Evolutionary conservation across 1,140 invertebrate genomes (phyloP), one percentile per base, ranked within the genome.

Genomic region (Triops longicaudatus): DNA sequence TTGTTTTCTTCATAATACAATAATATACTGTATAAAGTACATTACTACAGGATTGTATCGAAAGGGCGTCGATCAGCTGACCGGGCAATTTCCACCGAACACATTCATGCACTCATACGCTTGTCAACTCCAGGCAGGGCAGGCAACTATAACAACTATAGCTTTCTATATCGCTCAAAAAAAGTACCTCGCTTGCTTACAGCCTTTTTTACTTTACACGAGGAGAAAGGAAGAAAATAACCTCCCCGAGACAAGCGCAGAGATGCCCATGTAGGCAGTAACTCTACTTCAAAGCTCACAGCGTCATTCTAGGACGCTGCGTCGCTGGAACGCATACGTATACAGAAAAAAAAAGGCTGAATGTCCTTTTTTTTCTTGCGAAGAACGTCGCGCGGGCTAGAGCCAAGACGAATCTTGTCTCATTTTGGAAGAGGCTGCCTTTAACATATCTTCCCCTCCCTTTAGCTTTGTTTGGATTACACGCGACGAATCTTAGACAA

Each of bases 111-210:
- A 63, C 50, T 63, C 50, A 17, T 22, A 22, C 17, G 50, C 17
- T 63, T 63, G 50, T 63, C 50, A 63, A 22, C 50, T 63, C 50
- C 50, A 63, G 14, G 50, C 50, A 9, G 22, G 6, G 50, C 50
- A 63, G 50, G 50, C 50, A 63, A 63, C 50, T 63, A 63, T 63
- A 63, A 63, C 17, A 63, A 63, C 50, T 63, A 63, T 17, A 63
- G 50, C 50, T 11, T 37, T 37, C 31, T 37, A 37, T 37, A 37
- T 37, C 31, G 17, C 50, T 14, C 44, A 63, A 14, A 63, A 14
- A 22, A n/a, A 63, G 50, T 63, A 14, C 22, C 22, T 63, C 22
- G 14, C 22, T 22, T 22, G 14, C 50, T 63, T 9, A 14, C 22
- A 22, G 22, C 10, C 50, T 63, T 63, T 63, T 22, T 22, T 63